These are phyloP conservation scores for Strongylocentrotus purpuratus DNA, from an alignment of 35 echinoderm and acorn worm genomes.

Conservation along the genomic window DNA sequence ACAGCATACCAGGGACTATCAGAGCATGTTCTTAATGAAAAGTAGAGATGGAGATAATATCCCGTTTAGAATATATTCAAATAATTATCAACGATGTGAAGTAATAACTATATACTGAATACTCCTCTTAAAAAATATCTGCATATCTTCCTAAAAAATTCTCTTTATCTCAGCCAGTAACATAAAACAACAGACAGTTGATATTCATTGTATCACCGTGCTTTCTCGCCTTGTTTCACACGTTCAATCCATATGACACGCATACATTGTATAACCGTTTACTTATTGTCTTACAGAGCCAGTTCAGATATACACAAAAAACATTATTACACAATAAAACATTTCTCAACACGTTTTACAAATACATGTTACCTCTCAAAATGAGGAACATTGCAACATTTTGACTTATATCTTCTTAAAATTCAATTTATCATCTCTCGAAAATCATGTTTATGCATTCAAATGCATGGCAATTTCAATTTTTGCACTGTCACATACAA, in stretches of 20 bases:
- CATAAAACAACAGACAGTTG: neutral
- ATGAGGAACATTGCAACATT: constrained; percentile 1
- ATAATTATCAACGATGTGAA: too few relatives aligned
- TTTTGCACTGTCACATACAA: neutral
- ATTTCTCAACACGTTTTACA: constrained; percentile 2
- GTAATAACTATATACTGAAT: too few relatives aligned
- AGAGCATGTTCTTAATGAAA: neutral
- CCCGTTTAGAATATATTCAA: too few relatives aligned
- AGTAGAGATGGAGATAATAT: too few relatives aligned
- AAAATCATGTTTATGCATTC: neutral
- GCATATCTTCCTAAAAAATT: neutral
- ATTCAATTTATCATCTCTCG: neutral
- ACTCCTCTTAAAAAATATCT: neutral
- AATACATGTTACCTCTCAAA: constrained; percentile 6
- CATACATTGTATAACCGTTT: neutral
- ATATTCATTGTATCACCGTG: neutral
- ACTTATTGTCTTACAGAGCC: neutral
- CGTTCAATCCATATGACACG: neutral
- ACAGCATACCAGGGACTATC: neutral
- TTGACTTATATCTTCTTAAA: neutral
- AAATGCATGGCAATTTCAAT: neutral
- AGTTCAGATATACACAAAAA: constrained; percentile 17
- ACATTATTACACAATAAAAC: neutral
- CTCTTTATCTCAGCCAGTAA: neutral
- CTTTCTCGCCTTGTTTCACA: neutral